Base-by-base conservation (phyloP, 2,888 invertebrate genomes). In the Melitaea athalia region DNA sequence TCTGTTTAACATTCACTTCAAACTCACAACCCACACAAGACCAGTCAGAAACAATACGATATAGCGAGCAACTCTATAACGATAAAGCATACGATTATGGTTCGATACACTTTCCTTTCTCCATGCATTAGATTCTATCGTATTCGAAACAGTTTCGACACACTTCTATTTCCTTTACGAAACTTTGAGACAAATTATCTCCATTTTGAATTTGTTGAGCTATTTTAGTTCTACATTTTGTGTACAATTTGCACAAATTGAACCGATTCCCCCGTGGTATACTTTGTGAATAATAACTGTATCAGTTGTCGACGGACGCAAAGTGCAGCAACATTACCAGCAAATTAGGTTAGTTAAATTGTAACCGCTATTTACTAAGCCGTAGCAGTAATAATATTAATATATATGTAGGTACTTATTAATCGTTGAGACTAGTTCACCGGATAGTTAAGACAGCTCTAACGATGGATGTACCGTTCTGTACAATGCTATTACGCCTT, bases 311-410 rank as follows among this genome's bases (percentile, higher is more conserved):
- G 79, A 77, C 84, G 86, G 85, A 86, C 82, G 81, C 72, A 72
- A 77, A 81, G 77, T 81, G 82, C 82, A 82, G 81, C 76, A 81
- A 84, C 81, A 84, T 83, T 82, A 83, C 78, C 79, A 76, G 77
- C 81, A 85, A 89, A 89, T 88, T 87, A 81, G 87, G 87, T 89
- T 87, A 86, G 79, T 81, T 81, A 81, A 79, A 85, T 85, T 84
- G 85, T 80, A 81, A 78, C 78, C 82, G 84, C 84, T 86, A 88
- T 88, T 84, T 87, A 68, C 77, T 76, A 80, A 83, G 82, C 79
- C 80, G 76, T 77, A 72, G 76, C 78, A 76, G 76, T 76, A 67
- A 72, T 67, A 64, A 47, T 66, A 76, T 68, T 76, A 24, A 24
- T 24, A 24, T 2, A 24, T 3, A 38, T 38, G 5, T 38, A 76